These are phyloP conservation scores for Parus major DNA, from an alignment of 2,113 vertebrate species.

Conservation along the genomic window DNA sequence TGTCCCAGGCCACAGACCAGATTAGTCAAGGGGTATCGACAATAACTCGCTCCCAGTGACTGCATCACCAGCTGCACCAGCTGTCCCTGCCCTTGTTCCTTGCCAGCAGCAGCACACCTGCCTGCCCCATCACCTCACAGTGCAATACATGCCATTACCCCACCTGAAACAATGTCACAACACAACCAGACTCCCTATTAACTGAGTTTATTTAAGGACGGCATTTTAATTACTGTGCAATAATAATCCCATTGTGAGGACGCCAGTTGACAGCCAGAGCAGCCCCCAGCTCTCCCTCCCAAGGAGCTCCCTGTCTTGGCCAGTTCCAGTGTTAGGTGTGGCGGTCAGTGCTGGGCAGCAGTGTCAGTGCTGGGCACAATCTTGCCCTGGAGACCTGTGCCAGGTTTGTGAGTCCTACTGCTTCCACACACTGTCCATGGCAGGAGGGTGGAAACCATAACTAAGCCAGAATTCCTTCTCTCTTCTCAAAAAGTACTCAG, in stretches of 20 bases:
- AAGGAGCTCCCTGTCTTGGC: not conserved
- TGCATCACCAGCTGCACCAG: not conserved
- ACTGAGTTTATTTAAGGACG: conserved; percentile 73
- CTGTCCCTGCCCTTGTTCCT: not conserved
- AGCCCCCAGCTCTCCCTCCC: not conserved
- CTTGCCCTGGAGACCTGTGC: not conserved
- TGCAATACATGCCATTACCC: rapidly evolving
- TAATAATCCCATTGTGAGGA: not conserved
- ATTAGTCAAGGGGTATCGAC: not conserved
- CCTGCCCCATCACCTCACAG: not conserved
- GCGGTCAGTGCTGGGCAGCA: not conserved
- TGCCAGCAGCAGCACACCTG: not conserved
- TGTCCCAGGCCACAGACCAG: not conserved
- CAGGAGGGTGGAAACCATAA: not conserved
- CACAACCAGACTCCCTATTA: not conserved
- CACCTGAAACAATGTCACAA: not conserved
- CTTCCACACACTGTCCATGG: not conserved
- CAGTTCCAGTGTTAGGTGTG: not conserved
- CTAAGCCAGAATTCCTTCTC: not conserved
- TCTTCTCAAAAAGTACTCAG: conserved; percentile 24
- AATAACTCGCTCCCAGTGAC: not conserved
- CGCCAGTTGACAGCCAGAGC: not conserved
- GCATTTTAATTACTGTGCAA: conserved; percentile 1
- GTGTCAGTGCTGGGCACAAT: not conserved
- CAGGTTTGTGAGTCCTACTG: not conserved